Evolutionary conservation across 2,113 vertebrate species (phyloP), one percentile per base, ranked within the genome.

Genomic region (Scopus umbretta): DNA sequence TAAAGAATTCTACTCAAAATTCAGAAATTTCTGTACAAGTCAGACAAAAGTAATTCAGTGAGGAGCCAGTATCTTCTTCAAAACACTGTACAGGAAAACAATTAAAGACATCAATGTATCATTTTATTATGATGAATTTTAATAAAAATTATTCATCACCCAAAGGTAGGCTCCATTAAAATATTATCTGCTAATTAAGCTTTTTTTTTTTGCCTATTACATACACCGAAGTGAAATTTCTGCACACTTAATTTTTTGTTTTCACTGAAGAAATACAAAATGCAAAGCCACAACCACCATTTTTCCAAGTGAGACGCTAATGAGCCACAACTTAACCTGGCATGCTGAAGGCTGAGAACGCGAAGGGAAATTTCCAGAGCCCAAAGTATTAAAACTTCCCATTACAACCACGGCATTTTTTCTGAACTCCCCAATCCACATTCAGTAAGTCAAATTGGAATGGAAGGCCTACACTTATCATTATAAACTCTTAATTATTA

Each of bases 271-370:
- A 95, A 87, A 87, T 27, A 45, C 40, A 62, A 59, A 56, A n/a
- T 6, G 2, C 15, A 16, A 50, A 66, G 62, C n/a, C 50, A 65
- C 21, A 72, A 36, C 11, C 36, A 72, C 17, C 6, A 7, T 63
- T 80, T 91, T 65, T 59, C 63, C 75, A 67, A n/a, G 32, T 11
- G 42, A 90, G 29, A 65, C 10, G 11, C 17, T 42, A 56, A 49
- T 1, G 4, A 83, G 50, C 50, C 62, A 88, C 53, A 79, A n/a
- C 8, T 76, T 81, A 34, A 90, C 21, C 10, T 68, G 13, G 36
- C 38, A 81, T 3, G 29, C 32, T 0, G 1, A 84, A 55, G 43
- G 43, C 32, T 63, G 14, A 80, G 67, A 70, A 74, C 0, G 0
- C 1, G 11, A 62, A 88, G 38, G 11, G n/a, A 27, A 38, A 71